A percentile compares a stretch with the other conserved stretches of the same genome.
Conservation (phyloP, 1,140 invertebrate genomes). For the Galleria mellonella region DNA sequence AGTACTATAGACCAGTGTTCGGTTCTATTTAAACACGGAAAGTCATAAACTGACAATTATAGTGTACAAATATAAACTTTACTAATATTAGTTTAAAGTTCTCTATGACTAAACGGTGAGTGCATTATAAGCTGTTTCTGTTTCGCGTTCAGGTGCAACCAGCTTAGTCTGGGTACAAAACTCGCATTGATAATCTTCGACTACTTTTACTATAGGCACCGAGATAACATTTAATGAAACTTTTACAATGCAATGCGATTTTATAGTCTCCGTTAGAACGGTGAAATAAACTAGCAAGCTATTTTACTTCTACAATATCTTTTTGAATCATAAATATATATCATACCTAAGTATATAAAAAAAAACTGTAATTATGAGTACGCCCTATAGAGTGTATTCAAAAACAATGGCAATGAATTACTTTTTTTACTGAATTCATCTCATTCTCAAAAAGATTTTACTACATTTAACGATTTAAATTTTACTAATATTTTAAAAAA, state of each 20-base stretch:
- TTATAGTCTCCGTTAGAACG: constrained; percentile 7
- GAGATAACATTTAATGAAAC: constrained; percentile 43
- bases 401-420: no score
- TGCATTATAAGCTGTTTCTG: no score
- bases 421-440: no score
- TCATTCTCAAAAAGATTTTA: no score
- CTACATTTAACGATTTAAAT: no score
- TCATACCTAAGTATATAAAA: no score
- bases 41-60: background rate
- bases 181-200: constrained; percentile 56
- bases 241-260: constrained; percentile 28
- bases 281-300: background rate
- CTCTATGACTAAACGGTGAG: no score
- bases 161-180: constrained; percentile 62
- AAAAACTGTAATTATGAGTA: no score
- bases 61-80: constrained; percentile 1
- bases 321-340: no score
- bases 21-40: constrained; percentile 6
- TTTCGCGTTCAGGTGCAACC: constrained; percentile 11
- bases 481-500: no score
- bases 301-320: no score
- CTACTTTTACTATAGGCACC: constrained; percentile 52
- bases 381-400: no score
- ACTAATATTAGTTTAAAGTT: constrained; percentile 6
- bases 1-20: constrained; percentile 58